Conservation (phyloP, 1,140 invertebrate genomes). For the Lethrus apterus region DNA sequence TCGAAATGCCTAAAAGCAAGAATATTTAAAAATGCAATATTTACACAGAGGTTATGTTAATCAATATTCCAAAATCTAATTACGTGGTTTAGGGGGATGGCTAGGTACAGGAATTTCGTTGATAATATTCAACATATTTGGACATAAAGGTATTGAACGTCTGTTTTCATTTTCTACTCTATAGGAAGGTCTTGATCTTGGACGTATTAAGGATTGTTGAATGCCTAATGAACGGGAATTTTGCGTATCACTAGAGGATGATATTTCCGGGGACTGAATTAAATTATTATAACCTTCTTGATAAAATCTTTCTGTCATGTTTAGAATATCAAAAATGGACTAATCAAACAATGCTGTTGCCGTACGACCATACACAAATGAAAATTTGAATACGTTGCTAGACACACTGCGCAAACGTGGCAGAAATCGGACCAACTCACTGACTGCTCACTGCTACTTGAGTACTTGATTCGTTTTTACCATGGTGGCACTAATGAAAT, state of each 20-base stretch:
- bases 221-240: conserved; percentile 20
- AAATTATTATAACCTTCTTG: conserved; percentile 30
- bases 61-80: too few relatives aligned
- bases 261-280: conserved; percentile 30
- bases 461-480: too few relatives aligned
- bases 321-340: too few relatives aligned
- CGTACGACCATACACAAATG: too few relatives aligned
- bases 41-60: too few relatives aligned
- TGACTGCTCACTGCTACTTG: too few relatives aligned
- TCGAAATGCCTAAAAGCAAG: conserved; percentile 10
- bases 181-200: conserved; percentile 21
- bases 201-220: conserved; percentile 19
- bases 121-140: conserved; percentile 11
- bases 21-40: conserved; percentile 2
- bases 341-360: too few relatives aligned
- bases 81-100: conserved; percentile 3
- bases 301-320: conserved; percentile 13
- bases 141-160: not conserved
- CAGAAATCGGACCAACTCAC: too few relatives aligned
- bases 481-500: too few relatives aligned
- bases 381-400: too few relatives aligned
- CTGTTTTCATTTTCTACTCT: conserved; percentile 14
- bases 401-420: too few relatives aligned
- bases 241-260: conserved; percentile 28
- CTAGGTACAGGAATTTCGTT: not conserved